phyloP scores from a whole-genome alignment of 2,113 vertebrate genomes.

The Potamarius usumacintae region DNA sequence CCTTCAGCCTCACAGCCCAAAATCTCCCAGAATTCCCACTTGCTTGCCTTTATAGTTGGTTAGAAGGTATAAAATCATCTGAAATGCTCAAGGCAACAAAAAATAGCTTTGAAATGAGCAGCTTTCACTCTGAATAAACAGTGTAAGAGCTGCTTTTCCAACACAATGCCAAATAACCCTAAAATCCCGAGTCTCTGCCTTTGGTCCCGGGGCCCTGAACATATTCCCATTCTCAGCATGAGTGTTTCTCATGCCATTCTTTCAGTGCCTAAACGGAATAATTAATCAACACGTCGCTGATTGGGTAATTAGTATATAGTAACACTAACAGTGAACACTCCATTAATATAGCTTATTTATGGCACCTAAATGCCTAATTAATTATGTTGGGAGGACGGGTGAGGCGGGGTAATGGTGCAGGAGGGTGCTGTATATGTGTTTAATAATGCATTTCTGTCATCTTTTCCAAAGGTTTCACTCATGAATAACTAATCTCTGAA shows the following conservation, averaged over 20 bases:
- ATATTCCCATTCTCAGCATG: slow-evolving; percentile 1
- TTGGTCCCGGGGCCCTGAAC: not conserved
- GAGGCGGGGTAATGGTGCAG: slow-evolving; percentile 64
- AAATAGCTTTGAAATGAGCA: slow-evolving; percentile 28
- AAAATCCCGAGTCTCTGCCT: not conserved
- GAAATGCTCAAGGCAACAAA: not conserved
- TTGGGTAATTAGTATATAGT: slow-evolving; percentile 70
- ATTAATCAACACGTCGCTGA: slow-evolving; percentile 65
- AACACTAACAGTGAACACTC: slow-evolving; percentile 61
- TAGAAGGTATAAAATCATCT: not conserved
- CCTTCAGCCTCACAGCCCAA: not conserved
- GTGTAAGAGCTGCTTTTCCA: not conserved
- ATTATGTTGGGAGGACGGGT: slow-evolving; percentile 50
- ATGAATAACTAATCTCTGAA: slow-evolving; percentile 60
- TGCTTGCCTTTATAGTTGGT: not conserved
- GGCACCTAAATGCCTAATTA: slow-evolving; percentile 68
- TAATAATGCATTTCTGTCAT: slow-evolving; percentile 67
- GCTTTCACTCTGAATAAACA: slow-evolving; percentile 13
- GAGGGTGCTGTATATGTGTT: slow-evolving; percentile 65
- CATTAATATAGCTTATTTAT: slow-evolving; percentile 74
- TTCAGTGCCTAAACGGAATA: slow-evolving; percentile 42
- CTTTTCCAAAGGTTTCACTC: slow-evolving; percentile 61
- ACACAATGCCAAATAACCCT: not conserved
- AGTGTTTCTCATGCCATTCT: slow-evolving; percentile 9
- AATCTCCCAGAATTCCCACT: slow-evolving; percentile 15